Conservation (phyloP, 1,140 invertebrate genomes). For the Drosophila oshimai region DNA sequence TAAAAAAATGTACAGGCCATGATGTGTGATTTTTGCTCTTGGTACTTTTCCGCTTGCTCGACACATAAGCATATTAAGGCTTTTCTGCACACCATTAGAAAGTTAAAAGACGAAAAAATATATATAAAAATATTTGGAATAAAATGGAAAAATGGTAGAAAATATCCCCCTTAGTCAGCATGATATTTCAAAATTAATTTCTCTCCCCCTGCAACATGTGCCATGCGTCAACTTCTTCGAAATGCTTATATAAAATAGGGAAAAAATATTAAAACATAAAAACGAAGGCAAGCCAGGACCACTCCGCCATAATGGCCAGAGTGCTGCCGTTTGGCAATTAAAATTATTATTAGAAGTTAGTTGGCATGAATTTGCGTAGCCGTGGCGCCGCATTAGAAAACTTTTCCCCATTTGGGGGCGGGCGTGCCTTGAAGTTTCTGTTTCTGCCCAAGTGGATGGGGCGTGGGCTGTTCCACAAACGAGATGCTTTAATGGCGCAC, state of each 20-base stretch:
- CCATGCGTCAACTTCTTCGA: constrained; percentile 45
- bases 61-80: constrained; percentile 47
- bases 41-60: constrained; percentile 26
- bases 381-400: constrained; percentile 67
- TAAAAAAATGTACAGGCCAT: not conserved
- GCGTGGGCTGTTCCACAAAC: constrained; percentile 6
- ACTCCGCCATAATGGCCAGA: constrained; percentile 35
- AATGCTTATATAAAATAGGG: constrained; percentile 43
- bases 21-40: constrained; percentile 13
- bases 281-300: not conserved
- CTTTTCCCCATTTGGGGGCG: constrained; percentile 29
- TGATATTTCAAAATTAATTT: constrained; percentile 58
- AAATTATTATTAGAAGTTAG: constrained; percentile 80
- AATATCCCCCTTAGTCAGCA: constrained; percentile 64
- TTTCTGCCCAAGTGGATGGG: constrained; percentile 9
- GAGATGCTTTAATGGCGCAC: constrained; percentile 15
- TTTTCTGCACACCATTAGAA: constrained; percentile 14
- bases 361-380: constrained; percentile 66
- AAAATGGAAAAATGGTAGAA: constrained; percentile 37
- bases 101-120: constrained; percentile 18
- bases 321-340: constrained; percentile 73
- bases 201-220: constrained; percentile 34
- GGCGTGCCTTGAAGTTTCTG: constrained; percentile 43
- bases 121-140: constrained; percentile 24
- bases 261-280: constrained; percentile 29